Evolutionary conservation across 92 coral and sea anemone species (phyloP).

Genomic region (Hydrozoanthus gracilis): DNA sequence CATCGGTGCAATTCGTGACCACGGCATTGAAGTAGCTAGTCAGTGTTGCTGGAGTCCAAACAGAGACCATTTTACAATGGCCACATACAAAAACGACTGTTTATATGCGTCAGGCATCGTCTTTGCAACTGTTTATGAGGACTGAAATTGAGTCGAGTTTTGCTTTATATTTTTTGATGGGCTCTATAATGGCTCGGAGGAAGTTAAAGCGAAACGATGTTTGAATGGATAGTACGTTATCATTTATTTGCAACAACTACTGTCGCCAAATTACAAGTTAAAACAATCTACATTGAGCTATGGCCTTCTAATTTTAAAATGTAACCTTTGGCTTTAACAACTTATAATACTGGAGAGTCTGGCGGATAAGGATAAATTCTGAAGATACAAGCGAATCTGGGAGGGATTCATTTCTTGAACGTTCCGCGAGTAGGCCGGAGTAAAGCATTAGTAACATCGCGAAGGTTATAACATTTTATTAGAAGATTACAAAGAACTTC

Average conservation of each 20-base stretch:
- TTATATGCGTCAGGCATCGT: slow-evolving; percentile 78
- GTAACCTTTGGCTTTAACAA: too few relatives aligned
- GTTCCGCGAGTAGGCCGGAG: too few relatives aligned
- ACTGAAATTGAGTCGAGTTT: background rate
- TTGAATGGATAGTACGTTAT: background rate
- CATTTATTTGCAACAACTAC: background rate
- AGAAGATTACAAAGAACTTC: background rate
- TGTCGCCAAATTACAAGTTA: background rate
- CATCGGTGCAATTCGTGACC: slow-evolving; percentile 79
- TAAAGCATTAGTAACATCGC: background rate
- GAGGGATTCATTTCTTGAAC: too few relatives aligned
- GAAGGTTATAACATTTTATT: background rate
- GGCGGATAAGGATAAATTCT: too few relatives aligned
- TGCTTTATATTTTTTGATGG: slow-evolving; percentile 9
- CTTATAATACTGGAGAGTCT: too few relatives aligned
- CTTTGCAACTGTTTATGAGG: slow-evolving; percentile 67
- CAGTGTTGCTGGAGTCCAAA: slow-evolving; percentile 71
- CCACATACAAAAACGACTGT: slow-evolving; percentile 60
- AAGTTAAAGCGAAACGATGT: background rate
- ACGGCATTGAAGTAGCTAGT: slow-evolving; percentile 71
- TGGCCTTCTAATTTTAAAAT: too few relatives aligned
- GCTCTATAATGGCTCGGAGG: background rate
- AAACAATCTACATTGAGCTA: background rate
- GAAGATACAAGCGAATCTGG: too few relatives aligned
- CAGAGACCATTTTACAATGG: slow-evolving; percentile 74